Base-by-base conservation (phyloP, 1,140 invertebrate species). In the Brachionus manjavacas region DNA sequence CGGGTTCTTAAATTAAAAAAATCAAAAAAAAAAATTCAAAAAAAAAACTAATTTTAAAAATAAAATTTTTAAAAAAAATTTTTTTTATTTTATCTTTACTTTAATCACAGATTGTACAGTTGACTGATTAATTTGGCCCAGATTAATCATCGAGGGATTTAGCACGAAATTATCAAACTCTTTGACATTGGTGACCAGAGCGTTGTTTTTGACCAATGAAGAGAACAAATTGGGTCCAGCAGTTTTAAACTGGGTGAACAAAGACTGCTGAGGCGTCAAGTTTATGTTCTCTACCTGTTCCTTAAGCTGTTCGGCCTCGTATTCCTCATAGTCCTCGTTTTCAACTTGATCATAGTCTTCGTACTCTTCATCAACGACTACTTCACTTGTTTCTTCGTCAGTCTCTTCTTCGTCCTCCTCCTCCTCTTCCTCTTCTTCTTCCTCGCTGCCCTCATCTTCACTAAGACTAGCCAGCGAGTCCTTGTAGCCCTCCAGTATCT, bases 311-410 rank as follows among this genome's bases (percentile, higher is more conserved):
- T 81, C 23, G 28, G 55, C 66, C 78, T 85, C 72, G 14, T 35
- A 64, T 64, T 78, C 74, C 23, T 78, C 41, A 20, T 35, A 35
- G 12, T 81, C 79, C 14, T 60, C 52, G 8, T 81, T 23, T 20
- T 81, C 79, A 12, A 81, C 79, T 68, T 81, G 79, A 81, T 81
- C 79, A 43, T 81, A 81, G 52, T 83, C 78, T 28, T 68, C 72
- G 4, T 76, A 66, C 3, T 81, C 79, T 3, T 81, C 55, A 64
- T 68, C 81, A 16, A 55, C 60, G 0, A 55, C 81, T 12, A 55
- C 35, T 35, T 83, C 60, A 12, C 31, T 52, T 8, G 55, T 31
- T 35, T 83, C 81, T 43, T 83, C 81, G 8, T 83, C 81, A 35
- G 20, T n/a, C 20, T 83, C 81, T 31, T 83, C 60, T 16, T 83